Evolutionary conservation across 2,888 invertebrate species (phyloP), one percentile per base, ranked within the genome.

Genomic region (Cosmorhoe ocellata): DNA sequence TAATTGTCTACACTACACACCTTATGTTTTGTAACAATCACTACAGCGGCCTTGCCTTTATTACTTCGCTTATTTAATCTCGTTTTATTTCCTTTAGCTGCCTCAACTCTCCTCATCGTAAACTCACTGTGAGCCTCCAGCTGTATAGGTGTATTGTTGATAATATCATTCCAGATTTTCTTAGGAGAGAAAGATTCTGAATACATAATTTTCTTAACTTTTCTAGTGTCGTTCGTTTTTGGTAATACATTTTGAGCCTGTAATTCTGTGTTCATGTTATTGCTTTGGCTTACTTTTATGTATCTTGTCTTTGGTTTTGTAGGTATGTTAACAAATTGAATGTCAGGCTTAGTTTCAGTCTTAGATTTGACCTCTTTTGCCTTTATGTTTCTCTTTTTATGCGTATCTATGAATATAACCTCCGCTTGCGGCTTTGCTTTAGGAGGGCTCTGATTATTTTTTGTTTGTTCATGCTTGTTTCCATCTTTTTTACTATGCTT

Each of bases 161-260:
- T 52, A 5, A 69, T 64, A 18, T 73, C 67, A 24, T 65, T 41
- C 74, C 74, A 76, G 38, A 73, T 67, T 11, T 58, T 68, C 10
- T 61, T 54, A 0, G 61, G 58, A 6, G 68, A 56, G 48, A 74
- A 73, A 6, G 38, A 41, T 56, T 75, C 73, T 0, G 66, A 40
- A 27, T 61, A 53, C 10, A 67, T 32, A 7, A 70, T 43, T 48
- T 66, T 66, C 48, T 68, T 61, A 9, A 67, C 64, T 24, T 42
- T 38, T 38, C 13, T 47, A 12, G 30, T 50, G 2, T 32, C 4
- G 4, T 51, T 51, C 1, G 13, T 9, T 11, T 49, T 14, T 2
- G 11, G 9, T 2, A 6, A 13, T 1, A 9, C 34, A 6, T 18
- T 37, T 52, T 10, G 22, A 1, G 10, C 12, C 22, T 32, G 28